Conservation (phyloP, 2,797 vertebrate genomes). For the Zalophus californianus region DNA sequence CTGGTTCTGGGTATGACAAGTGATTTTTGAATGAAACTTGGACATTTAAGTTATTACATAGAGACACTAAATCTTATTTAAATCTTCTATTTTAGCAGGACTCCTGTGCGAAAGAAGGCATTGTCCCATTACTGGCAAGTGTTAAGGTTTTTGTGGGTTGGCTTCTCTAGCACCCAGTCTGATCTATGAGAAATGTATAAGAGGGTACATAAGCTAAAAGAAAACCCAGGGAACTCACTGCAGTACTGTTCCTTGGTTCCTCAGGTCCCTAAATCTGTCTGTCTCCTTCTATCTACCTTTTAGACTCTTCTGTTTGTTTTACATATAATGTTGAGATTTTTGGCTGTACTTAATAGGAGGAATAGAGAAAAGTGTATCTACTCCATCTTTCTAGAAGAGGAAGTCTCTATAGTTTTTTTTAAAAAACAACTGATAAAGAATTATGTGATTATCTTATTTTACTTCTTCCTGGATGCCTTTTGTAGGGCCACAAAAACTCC, state of each 20-base stretch:
- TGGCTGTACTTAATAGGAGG: not conserved
- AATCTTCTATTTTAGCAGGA: not conserved
- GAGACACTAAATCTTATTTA: not conserved
- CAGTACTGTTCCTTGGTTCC: not conserved
- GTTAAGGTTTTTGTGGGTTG: not conserved
- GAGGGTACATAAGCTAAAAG: not conserved
- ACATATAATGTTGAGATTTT: not conserved
- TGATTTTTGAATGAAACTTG: not conserved
- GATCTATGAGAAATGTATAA: not conserved
- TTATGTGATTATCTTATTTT: constrained; percentile 2
- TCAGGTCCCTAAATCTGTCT: not conserved
- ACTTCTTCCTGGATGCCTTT: not conserved
- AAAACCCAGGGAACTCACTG: not conserved
- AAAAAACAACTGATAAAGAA: not conserved
- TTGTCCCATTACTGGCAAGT: not conserved
- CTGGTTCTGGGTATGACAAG: not conserved
- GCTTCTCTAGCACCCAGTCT: not conserved
- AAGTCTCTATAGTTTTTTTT: not conserved
- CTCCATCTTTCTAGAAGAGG: not conserved
- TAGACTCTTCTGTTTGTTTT: not conserved
- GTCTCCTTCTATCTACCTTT: not conserved
- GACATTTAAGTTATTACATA: not conserved
- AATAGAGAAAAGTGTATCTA: not conserved
- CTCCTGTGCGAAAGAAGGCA: not conserved
- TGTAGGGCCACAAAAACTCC: not conserved